These are phyloP conservation scores for Molossus molossus DNA, from an alignment of 2,797 vertebrate species.

Conservation along the genomic window DNA sequence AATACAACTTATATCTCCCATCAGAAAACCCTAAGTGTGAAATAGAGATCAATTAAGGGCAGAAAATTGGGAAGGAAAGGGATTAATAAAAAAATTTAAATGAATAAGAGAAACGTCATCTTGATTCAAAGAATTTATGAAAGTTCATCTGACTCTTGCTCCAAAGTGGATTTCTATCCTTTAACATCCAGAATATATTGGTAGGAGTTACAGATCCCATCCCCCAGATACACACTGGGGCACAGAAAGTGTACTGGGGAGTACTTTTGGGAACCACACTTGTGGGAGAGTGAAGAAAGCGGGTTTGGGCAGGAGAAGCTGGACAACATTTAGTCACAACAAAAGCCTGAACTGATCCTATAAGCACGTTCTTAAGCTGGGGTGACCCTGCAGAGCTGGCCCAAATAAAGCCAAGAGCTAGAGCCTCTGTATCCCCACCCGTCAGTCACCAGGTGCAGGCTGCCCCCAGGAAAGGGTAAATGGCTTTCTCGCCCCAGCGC, in stretches of 20 bases:
- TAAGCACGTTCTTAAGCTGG: background rate
- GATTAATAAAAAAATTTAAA: background rate
- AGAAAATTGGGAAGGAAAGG: background rate
- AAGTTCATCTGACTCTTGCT: background rate
- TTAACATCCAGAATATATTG: background rate
- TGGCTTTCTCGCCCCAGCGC: background rate
- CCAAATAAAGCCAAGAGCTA: background rate
- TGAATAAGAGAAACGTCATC: background rate
- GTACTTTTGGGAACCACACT: background rate
- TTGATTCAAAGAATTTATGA: background rate
- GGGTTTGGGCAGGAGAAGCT: background rate
- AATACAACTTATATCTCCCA: conserved; percentile 1
- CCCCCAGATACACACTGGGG: background rate
- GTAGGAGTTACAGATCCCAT: background rate
- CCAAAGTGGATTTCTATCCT: background rate
- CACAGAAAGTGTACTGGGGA: background rate
- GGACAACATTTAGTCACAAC: background rate
- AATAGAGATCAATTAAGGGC: background rate
- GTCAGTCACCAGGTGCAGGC: background rate
- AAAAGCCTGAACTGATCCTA: background rate
- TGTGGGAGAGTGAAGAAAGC: background rate
- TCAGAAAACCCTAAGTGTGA: conserved; percentile 1
- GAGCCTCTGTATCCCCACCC: background rate
- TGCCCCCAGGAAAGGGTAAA: background rate
- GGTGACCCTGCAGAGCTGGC: background rate